These are phyloP conservation scores for Lutjanus campechanus DNA, from an alignment of 2,797 vertebrate species.

Conservation along the genomic window DNA sequence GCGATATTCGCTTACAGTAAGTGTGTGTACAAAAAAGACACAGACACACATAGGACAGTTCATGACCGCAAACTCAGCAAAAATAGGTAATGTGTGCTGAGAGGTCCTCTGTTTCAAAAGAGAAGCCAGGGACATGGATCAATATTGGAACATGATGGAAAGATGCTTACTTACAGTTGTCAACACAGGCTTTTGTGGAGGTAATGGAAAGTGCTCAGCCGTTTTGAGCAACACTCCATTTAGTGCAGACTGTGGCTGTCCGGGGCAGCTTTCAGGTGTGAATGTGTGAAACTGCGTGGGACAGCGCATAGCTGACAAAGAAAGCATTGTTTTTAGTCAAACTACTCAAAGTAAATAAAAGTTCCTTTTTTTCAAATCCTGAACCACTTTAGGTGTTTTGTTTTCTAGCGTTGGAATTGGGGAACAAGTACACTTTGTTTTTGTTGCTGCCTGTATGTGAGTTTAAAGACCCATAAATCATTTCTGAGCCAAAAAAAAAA, in stretches of 20 bases:
- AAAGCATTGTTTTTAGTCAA: constrained; percentile 12
- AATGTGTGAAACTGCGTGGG: neutral
- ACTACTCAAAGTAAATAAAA: neutral
- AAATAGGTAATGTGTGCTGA: constrained; percentile 31
- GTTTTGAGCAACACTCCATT: constrained; percentile 21
- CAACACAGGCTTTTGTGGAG: constrained; percentile 13
- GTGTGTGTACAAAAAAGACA: constrained; percentile 11
- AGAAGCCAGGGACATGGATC: constrained; percentile 38
- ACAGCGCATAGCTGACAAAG: neutral
- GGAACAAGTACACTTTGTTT: neutral
- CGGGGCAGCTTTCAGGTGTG: constrained; percentile 5
- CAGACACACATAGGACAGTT: neutral
- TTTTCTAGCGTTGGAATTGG: neutral
- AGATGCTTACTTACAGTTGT: constrained; percentile 48
- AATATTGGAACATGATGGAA: constrained; percentile 58
- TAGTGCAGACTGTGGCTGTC: neutral
- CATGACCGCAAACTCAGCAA: constrained; percentile 26
- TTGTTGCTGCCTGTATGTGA: neutral
- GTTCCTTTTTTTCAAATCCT: too few species aligned
- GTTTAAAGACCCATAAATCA: neutral
- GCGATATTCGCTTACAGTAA: constrained; percentile 10
- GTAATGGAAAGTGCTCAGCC: constrained; percentile 38
- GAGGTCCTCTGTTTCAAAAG: constrained; percentile 20
- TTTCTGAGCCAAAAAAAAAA: neutral
- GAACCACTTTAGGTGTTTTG: neutral